Conservation (phyloP, 2,797 vertebrate species). For the Simalia tracyae region DNA sequence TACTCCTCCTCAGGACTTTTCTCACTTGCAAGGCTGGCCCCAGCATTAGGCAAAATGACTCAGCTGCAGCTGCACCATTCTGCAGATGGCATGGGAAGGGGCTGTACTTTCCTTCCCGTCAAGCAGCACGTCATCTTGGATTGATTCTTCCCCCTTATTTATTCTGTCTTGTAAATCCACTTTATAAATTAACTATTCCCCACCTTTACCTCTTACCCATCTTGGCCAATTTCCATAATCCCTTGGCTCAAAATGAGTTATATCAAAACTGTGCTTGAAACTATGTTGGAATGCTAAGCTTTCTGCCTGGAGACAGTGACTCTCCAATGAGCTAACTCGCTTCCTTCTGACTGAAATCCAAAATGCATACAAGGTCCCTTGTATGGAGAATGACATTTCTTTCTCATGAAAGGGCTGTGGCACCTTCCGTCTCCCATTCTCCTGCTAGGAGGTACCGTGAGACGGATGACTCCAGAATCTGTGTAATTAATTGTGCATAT, state of each 20-base stretch:
- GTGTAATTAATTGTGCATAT: background rate
- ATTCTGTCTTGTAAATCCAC: constrained; percentile 22
- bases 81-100: background rate
- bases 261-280: constrained; percentile 78
- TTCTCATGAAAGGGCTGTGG: background rate
- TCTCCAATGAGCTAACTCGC: constrained; percentile 27
- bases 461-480: background rate
- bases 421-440: background rate
- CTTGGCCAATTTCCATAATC: constrained; percentile 80
- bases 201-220: constrained; percentile 49
- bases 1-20: constrained; percentile 42
- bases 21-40: constrained; percentile 25
- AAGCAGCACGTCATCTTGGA: background rate
- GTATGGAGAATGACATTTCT: background rate
- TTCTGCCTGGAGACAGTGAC: constrained; percentile 69
- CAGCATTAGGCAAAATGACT: background rate
- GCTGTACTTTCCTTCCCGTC: background rate
- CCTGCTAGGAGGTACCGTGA: background rate
- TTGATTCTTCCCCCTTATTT: constrained; percentile 9
- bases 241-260: constrained; percentile 78
- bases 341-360: background rate
- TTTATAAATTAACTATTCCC: constrained; percentile 55
- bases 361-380: background rate
- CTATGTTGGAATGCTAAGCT: constrained; percentile 77
- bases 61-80: background rate